These are phyloP conservation scores for Trissonchulus sp. DNA, from an alignment of 2,888 invertebrate species.

Conservation along the genomic window DNA sequence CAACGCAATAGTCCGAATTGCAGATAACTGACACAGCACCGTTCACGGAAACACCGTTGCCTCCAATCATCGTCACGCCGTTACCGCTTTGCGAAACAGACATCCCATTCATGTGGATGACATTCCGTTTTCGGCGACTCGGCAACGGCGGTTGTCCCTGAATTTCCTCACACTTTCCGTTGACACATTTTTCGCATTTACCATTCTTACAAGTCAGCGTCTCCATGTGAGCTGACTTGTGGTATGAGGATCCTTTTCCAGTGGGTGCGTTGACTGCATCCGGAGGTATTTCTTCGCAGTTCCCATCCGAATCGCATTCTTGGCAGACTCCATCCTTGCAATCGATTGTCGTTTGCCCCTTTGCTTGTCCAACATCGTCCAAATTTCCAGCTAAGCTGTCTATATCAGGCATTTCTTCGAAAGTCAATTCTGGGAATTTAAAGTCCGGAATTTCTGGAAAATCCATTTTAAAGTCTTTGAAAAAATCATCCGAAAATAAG, in stretches of 20 bases:
- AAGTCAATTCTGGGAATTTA: background rate
- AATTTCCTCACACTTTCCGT: conserved; percentile 3
- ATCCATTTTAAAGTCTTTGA: background rate
- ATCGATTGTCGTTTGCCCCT: background rate
- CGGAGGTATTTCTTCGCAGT: background rate
- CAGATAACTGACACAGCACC: background rate
- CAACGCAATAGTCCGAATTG: background rate
- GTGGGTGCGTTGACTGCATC: background rate
- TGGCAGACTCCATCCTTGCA: background rate
- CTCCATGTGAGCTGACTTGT: background rate
- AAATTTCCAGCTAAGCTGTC: background rate
- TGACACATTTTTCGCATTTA: background rate
- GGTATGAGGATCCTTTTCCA: background rate
- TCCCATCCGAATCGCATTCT: background rate
- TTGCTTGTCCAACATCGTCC: background rate
- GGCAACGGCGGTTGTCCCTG: too few relatives aligned
- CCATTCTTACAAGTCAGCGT: background rate
- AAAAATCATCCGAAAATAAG: background rate
- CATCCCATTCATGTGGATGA: background rate
- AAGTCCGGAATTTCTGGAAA: background rate
- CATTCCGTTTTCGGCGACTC: background rate
- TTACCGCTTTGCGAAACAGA: background rate
- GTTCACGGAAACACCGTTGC: background rate
- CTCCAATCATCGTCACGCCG: background rate
- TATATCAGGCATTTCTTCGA: background rate